Conservation (phyloP, 2,888 invertebrate species). For the Sphaerolaimus hirsutus region DNA sequence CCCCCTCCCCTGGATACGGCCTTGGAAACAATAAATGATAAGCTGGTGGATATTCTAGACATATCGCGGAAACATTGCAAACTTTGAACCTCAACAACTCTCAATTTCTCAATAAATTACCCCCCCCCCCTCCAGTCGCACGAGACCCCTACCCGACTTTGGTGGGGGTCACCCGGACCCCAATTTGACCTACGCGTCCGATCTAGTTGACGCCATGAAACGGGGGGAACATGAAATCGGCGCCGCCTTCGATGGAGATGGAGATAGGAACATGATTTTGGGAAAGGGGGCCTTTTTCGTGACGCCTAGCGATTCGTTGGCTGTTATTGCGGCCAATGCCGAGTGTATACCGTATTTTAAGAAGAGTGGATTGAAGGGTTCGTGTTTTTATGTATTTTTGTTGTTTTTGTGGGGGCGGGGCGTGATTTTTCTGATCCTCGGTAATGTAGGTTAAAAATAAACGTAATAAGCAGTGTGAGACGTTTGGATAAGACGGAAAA, state of each 20-base stretch:
- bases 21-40: too few species aligned
- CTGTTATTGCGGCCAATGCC: slow-evolving; percentile 70
- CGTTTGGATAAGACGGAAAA: too few species aligned
- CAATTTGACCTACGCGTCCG: slow-evolving; percentile 65
- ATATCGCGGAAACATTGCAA: too few species aligned
- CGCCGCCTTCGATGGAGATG: slow-evolving; percentile 96
- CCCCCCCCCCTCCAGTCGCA: slow-evolving; percentile 6
- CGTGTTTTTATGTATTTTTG: neutral
- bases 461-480: too few species aligned
- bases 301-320: slow-evolving; percentile 82
- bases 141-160: slow-evolving; percentile 66
- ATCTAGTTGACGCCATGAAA: slow-evolving; percentile 44
- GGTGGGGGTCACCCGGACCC: slow-evolving; percentile 89
- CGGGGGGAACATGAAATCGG: slow-evolving; percentile 49
- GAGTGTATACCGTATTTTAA: slow-evolving; percentile 77
- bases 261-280: slow-evolving; percentile 87
- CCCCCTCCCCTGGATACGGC: too few species aligned
- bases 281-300: slow-evolving; percentile 87
- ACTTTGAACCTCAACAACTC: too few species aligned
- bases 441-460: too few species aligned
- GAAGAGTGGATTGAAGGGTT: slow-evolving; percentile 47
- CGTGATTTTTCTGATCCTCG: too few species aligned
- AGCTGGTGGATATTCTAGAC: too few species aligned
- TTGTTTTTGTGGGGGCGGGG: too few species aligned
- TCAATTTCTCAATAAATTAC: too few species aligned